Conservation (phyloP, 2,888 invertebrate genomes). For the Drosophila niveifrons region DNA sequence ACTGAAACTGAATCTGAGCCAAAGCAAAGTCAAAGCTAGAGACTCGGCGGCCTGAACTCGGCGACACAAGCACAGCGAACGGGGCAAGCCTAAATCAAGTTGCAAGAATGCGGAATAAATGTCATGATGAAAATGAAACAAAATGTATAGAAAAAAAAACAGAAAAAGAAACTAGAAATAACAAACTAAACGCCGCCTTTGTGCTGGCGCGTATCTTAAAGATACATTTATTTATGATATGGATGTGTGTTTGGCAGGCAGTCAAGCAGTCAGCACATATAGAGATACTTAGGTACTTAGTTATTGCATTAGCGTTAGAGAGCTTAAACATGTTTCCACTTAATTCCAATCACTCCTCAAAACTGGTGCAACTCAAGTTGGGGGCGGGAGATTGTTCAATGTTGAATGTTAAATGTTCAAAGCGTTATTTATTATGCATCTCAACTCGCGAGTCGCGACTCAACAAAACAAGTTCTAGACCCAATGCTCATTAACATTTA, state of each 20-base stretch:
- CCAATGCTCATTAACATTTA: slow-evolving; percentile 43
- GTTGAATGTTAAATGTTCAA: slow-evolving; percentile 23
- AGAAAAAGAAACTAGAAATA: slow-evolving; percentile 25
- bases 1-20: background rate
- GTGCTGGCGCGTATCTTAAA: slow-evolving; percentile 51
- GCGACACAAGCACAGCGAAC: slow-evolving; percentile 40
- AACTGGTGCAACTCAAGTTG: slow-evolving; percentile 44
- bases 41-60: slow-evolving; percentile 32
- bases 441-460: slow-evolving; percentile 3
- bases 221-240: slow-evolving; percentile 56
- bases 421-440: slow-evolving; percentile 44
- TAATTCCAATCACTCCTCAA: slow-evolving; percentile 26
- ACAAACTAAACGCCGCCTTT: slow-evolving; percentile 31
- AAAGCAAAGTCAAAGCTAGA: slow-evolving; percentile 10
- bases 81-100: slow-evolving; percentile 81
- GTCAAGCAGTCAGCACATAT: background rate
- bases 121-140: slow-evolving; percentile 67
- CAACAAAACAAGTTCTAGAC: slow-evolving; percentile 47
- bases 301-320: slow-evolving; percentile 45
- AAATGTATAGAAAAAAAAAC: slow-evolving; percentile 25
- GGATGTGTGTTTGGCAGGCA: background rate
- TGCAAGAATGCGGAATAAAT: slow-evolving; percentile 80
- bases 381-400: slow-evolving; percentile 41
- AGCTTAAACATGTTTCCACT: slow-evolving; percentile 43
- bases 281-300: slow-evolving; percentile 36